Percentiles rank a stretch among this genome's conserved stretches.
phyloP scores from a whole-genome alignment of 64 coral and sea anemone species.

The Anthopleura sola region DNA sequence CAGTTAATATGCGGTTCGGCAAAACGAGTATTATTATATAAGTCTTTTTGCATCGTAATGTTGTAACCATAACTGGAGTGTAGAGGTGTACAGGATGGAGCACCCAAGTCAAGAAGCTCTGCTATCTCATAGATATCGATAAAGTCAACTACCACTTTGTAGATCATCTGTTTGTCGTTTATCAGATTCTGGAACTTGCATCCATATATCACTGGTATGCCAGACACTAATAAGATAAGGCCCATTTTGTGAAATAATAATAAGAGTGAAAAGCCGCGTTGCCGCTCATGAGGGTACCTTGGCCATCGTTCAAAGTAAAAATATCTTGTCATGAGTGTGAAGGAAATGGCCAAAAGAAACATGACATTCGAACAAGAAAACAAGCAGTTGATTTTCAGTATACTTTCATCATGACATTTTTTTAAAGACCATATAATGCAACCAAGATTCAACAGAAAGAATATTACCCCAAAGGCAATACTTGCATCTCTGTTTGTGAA shows the following conservation, averaged over 20 bases:
- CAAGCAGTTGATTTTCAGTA: not conserved
- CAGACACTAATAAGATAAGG: not conserved
- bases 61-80: too few relatives aligned
- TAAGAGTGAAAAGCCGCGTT: not conserved
- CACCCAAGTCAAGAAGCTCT: not conserved
- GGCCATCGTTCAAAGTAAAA: not conserved
- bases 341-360: not conserved
- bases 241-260: not conserved
- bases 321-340: not conserved
- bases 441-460: not conserved
- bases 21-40: not conserved
- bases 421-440: not conserved
- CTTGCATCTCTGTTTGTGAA: not conserved
- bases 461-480: not conserved
- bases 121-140: constrained; percentile 11
- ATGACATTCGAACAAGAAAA: not conserved
- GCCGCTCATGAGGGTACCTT: not conserved
- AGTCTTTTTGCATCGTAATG: not conserved
- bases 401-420: not conserved
- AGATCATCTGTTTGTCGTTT: not conserved
- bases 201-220: constrained; percentile 1
- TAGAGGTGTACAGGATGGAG: not conserved
- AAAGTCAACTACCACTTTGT: not conserved
- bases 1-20: too few relatives aligned
- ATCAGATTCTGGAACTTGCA: not conserved